Evolutionary conservation across 1,140 invertebrate species (phyloP), one percentile per base, ranked within the genome.

Genomic region (Euwallacea similis): DNA sequence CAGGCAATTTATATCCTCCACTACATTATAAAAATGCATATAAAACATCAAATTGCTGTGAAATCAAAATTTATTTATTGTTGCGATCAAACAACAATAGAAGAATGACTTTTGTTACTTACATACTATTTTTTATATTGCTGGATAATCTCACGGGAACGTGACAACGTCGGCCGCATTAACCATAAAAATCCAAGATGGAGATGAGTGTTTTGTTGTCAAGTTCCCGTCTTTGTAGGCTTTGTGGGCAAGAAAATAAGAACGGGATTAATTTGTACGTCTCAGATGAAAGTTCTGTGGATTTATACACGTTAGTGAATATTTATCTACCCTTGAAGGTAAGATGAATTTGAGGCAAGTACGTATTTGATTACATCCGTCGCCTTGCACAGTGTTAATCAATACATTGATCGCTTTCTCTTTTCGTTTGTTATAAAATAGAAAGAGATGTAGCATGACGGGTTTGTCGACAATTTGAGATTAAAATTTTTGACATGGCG

Each of bases 281-380:
- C 7, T 75, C 77, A 73, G 84, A 87, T 63, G 82, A 85, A 75
- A 86, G 86, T 79, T 86, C 85, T 77, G 80, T 83, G 62, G 86
- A 87, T 83, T 84, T 90, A 80, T 84, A 85, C 80, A 81, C 84
- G 56, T 82, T 90, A 76, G 84, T 91, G 47, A 91, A 91, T 81
- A 85, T 84, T 66, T 91, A 90, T 84, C 84, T 91, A 74, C 90
- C 90, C 10, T 79, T 91, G 42, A 89, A 89, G 87, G 89, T 91
- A 86, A 76, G 76, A 42, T 69, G 53, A 71, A 75, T 78, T 78
- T 82, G 9, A 56, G 6, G 42, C 81, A 81, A 86, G 85, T 79
- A 79, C 80, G 83, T 86, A 87, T 85, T 89, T 89, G 88, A 89
- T 87, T 88, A 62, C 69, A 74, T 64, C 67, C 53, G 56, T 71